Conservation (phyloP, 2,888 invertebrate species). For the Stenotaenia linearis region DNA sequence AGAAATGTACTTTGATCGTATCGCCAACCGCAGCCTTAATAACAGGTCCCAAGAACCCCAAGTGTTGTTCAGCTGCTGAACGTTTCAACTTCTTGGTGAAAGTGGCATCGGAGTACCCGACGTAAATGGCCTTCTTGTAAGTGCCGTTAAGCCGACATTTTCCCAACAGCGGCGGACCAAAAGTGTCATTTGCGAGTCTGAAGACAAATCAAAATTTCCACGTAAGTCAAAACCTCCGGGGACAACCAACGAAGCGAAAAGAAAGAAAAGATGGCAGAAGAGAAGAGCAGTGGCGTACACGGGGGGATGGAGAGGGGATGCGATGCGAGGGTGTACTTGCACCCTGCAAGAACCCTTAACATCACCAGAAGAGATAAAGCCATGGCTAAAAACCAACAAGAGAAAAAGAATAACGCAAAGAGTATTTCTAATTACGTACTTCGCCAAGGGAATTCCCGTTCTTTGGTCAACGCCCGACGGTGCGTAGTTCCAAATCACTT, state of each 20-base stretch:
- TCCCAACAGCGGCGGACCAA: not conserved
- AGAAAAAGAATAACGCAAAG: too few species aligned
- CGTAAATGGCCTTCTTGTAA: constrained; percentile 38
- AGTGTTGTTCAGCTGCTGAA: constrained; percentile 17
- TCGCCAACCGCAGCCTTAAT: constrained; percentile 43
- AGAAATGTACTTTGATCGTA: constrained; percentile 36
- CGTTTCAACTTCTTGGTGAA: constrained; percentile 34
- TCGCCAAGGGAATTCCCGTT: not conserved
- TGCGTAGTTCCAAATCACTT: not conserved
- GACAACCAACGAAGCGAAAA: too few species aligned
- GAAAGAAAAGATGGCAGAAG: too few species aligned
- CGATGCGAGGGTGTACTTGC: too few species aligned
- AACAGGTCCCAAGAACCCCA: constrained; percentile 41
- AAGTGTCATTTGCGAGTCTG: not conserved
- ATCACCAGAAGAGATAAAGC: too few species aligned
- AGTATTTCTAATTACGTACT: too few species aligned
- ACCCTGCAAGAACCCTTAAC: too few species aligned
- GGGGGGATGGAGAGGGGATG: too few species aligned
- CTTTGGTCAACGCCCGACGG: not conserved
- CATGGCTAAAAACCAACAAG: too few species aligned
- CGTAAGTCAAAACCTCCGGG: too few species aligned
- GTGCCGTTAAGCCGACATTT: not conserved
- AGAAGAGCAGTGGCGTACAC: too few species aligned
- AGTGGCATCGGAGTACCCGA: constrained; percentile 36
- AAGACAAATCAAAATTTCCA: not conserved